Evolutionary conservation across 2,797 vertebrate species (phyloP), one percentile per base, ranked within the genome.

Genomic region (Toxotes lorentzi): DNA sequence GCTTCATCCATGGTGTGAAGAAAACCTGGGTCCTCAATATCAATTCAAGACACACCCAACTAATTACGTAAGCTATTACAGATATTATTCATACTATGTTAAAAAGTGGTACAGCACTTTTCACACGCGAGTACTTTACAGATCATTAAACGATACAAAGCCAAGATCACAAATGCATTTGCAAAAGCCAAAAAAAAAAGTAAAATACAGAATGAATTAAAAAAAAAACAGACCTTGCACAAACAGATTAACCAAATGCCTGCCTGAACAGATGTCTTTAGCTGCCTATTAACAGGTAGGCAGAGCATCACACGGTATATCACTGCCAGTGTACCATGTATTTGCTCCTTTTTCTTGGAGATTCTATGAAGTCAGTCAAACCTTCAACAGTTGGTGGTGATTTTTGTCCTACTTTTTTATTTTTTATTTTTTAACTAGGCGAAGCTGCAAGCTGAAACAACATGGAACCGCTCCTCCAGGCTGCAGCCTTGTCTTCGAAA

Each of bases 401-500:
- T 43, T 17, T 70, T 1, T 60, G 17, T 58, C 4, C 11, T 14
- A 35, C 27, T 30, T 30, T n/a, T 43, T 17, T 17, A 10, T 48
- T 34, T 76, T 66, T 63, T 58, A 45, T 34, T 76, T 66, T 63
- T 58, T 8, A 27, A 19, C 50, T n/a, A 91, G 85, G 0, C 35
- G 0, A 60, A 75, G 23, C 5, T 95, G 95, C 81, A 82, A 82
- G 16, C 50, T 95, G 68, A 58, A 86, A 27, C 70, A 61, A 8
- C 48, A 56, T 1, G 38, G 21, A 23, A 30, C 60, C 35, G 65
- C 70, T 54, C 53, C 40, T 23, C 75, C 82, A 67, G 81, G 88
- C 64, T 95, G 95, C 78, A 92, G 70, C 45, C 45, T 95, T 45
- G 48, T 60, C 54, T 93, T 92, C 81, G 53, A 82, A 30, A 35